These are phyloP conservation scores for Iphiclides podalirius DNA, from an alignment of 2,888 invertebrate genomes.

Conservation along the genomic window DNA sequence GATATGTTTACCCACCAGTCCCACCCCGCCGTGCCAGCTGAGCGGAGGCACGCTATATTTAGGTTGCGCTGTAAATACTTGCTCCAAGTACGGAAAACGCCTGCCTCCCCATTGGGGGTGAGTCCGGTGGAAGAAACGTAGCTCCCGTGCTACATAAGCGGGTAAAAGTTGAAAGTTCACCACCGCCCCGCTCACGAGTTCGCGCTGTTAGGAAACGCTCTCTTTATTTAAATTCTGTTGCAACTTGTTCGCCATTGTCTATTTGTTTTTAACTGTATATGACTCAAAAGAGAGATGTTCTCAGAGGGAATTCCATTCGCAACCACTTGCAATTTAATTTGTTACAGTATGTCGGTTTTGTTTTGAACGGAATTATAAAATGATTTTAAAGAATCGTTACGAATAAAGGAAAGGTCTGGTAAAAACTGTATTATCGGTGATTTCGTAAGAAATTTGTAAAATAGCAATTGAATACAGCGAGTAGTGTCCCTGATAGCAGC, in stretches of 20 bases:
- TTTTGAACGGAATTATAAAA: too few relatives aligned
- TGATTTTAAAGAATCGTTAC: too few relatives aligned
- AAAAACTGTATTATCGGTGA: too few relatives aligned
- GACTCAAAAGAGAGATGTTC: too few relatives aligned
- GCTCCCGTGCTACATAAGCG: conserved; percentile 57
- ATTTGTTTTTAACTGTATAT: too few relatives aligned
- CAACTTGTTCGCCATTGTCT: conserved; percentile 78
- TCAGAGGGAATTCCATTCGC: too few relatives aligned
- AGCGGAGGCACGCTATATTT: conserved; percentile 78
- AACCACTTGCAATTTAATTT: too few relatives aligned
- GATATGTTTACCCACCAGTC: conserved; percentile 69
- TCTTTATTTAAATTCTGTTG: conserved; percentile 80
- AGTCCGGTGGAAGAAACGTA: conserved; percentile 39
- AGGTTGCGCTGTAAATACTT: conserved; percentile 80
- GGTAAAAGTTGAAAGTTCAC: conserved; percentile 79
- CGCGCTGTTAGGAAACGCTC: conserved; percentile 67
- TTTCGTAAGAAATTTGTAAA: too few relatives aligned
- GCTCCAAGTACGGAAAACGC: conserved; percentile 71
- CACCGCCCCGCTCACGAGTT: conserved; percentile 67
- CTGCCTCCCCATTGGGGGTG: conserved; percentile 38
- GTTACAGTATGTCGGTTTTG: too few relatives aligned
- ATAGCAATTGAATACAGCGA: too few relatives aligned
- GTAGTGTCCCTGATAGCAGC: conserved; percentile 16
- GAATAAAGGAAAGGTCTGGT: too few relatives aligned
- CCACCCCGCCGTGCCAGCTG: conserved; percentile 68